Conservation (phyloP, 2,113 vertebrate species). For the Myotis yumanensis region DNA sequence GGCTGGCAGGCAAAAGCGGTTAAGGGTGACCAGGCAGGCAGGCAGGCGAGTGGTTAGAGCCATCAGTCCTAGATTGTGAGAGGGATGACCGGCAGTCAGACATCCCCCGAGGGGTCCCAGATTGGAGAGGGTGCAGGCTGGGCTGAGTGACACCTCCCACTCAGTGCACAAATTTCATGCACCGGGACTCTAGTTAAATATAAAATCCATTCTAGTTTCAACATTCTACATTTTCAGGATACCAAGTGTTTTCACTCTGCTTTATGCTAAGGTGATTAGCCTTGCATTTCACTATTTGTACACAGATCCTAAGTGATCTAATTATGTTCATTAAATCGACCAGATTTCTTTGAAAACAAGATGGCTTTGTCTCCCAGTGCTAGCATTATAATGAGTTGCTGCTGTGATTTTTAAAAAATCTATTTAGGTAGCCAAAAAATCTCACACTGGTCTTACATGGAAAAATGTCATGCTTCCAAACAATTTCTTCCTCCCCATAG, state of each 20-base stretch:
- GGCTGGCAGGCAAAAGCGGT: too few relatives aligned
- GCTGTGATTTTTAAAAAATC: background rate
- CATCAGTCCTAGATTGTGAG: too few relatives aligned
- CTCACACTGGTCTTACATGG: background rate
- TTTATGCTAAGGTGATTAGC: background rate
- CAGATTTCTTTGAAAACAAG: conserved; percentile 46
- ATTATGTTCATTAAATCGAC: background rate
- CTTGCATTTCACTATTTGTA: background rate
- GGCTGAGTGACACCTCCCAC: too few relatives aligned
- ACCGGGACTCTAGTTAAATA: background rate
- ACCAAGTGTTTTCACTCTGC: background rate
- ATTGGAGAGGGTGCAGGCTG: too few relatives aligned
- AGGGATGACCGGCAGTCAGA: too few relatives aligned
- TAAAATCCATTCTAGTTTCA: background rate
- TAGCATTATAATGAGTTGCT: background rate
- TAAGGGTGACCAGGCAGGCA: too few relatives aligned
- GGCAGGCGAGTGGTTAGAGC: too few relatives aligned
- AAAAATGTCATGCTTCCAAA: background rate
- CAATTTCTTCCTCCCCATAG: background rate
- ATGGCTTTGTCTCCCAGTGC: background rate
- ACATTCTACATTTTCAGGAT: background rate
- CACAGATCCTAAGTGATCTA: background rate
- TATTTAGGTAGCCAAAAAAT: background rate
- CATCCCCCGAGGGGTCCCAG: too few relatives aligned
- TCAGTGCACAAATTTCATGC: too few relatives aligned